phyloP scores from a whole-genome alignment of 2,113 vertebrate species.

The Eurystomus gularis region DNA sequence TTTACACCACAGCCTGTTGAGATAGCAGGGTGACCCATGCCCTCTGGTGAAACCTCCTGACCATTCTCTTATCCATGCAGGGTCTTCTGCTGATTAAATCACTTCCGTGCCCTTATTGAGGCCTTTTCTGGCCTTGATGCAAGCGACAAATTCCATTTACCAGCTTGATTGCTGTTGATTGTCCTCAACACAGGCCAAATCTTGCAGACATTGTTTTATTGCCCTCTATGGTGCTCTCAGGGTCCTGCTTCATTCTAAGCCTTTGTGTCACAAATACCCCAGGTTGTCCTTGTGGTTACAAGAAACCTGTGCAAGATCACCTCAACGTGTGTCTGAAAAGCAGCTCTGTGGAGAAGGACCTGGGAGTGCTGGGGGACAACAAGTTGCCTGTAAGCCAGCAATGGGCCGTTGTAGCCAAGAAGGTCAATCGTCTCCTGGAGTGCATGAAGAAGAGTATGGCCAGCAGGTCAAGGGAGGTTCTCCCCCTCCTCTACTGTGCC shows the following conservation, averaged over 20 bases:
- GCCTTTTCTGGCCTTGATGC: not conserved
- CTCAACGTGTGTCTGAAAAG: not conserved
- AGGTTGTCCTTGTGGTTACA: not conserved
- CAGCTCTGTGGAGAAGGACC: not conserved
- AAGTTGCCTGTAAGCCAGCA: not conserved
- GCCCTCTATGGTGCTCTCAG: not conserved
- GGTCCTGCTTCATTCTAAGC: not conserved
- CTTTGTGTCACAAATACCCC: not conserved
- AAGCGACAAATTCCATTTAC: not conserved
- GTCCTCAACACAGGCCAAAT: not conserved
- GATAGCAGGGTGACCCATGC: not conserved
- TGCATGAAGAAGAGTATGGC: not conserved
- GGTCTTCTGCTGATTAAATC: not conserved
- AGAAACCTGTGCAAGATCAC: not conserved
- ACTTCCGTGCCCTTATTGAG: not conserved
- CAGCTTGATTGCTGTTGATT: not conserved
- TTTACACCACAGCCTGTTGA: not conserved
- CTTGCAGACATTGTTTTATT: not conserved
- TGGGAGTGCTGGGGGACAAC: not conserved
- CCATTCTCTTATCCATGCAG: not conserved
- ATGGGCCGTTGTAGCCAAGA: not conserved
- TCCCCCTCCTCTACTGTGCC: not conserved
- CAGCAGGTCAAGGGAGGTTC: not conserved
- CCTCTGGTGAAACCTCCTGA: not conserved
- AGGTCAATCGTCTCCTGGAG: not conserved